phyloP scores from a whole-genome alignment of 2,888 invertebrate species.

The Tricholauxania praeusta region DNA sequence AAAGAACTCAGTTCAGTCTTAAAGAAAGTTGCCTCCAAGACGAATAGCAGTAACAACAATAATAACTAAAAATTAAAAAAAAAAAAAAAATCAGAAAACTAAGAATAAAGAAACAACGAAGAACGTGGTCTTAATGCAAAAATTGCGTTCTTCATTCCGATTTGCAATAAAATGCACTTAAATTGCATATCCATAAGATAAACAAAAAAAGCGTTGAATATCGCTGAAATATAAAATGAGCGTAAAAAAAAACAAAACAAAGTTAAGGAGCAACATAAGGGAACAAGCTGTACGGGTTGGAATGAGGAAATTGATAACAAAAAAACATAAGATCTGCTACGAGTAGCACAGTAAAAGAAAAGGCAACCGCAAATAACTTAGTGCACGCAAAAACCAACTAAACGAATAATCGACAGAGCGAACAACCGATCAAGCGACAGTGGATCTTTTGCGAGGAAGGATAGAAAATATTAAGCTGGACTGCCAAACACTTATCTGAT shows the following conservation, averaged over 20 bases:
- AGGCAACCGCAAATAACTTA: too few species aligned
- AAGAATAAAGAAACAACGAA: background rate
- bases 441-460: too few species aligned
- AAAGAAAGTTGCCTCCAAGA: constrained; percentile 5
- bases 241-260: background rate
- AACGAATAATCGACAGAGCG: too few species aligned
- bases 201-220: constrained; percentile 20
- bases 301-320: too few species aligned
- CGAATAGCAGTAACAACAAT: background rate
- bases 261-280: background rate
- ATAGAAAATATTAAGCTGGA: too few species aligned
- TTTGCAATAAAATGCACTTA: constrained; percentile 63
- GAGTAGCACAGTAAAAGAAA: too few species aligned
- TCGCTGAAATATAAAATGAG: background rate
- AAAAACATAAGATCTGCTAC: too few species aligned
- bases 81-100: background rate
- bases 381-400: too few species aligned
- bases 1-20: background rate
- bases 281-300: too few species aligned
- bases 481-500: too few species aligned
- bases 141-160: constrained; percentile 52
- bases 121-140: constrained; percentile 19
- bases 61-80: too few species aligned
- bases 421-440: too few species aligned
- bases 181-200: constrained; percentile 47